Evolutionary conservation across 2,797 vertebrate genomes (phyloP), one percentile per base, ranked within the genome.

Genomic region (Premnoplex brunnescens): DNA sequence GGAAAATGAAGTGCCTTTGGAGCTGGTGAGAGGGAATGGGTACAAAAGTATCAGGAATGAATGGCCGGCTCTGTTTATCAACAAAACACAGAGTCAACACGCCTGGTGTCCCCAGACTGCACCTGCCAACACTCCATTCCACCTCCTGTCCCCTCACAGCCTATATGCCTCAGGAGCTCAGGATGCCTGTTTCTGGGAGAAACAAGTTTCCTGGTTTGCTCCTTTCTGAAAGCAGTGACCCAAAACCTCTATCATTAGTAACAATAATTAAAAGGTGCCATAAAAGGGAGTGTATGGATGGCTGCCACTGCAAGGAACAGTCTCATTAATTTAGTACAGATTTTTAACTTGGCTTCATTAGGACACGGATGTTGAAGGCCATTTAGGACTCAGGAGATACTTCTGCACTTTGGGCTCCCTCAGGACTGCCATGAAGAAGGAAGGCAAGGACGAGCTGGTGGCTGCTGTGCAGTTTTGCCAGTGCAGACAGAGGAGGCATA

Each of bases 241-340:
- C 96, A 86, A 95, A 97, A 89, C 91, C 89, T 97, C 95, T 89
- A 85, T 96, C 97, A 95, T 98, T 97, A 97, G 94, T 85, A 97
- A 97, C 96, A 97, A 97, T 97, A 98, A 98, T 98, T 97, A 98
- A 97, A 97, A 98, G 95, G 84, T 96, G 95, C 90, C 95, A 44
- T 96, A 97, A 95, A 89, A 97, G 71, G 75, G 88, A 97, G 92
- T 92, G 76, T 94, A 94, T 92, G 97, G 97, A 93, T 97, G 96
- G 97, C 86, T 96, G 96, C 92, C 88, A 96, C 97, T 95, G 69
- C 91, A 95, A 97, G 88, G 92, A 97, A 97, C 96, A 96, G 97
- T 97, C 96, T 97, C 95, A 93, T 97, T 97, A 97, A 98, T 97
- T 98, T 96, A 97, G 95, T 95, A 96, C 89, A 52, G 63, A 97